Percentiles rank a stretch among this genome's conserved stretches.
phyloP scores from a whole-genome alignment of 2,113 vertebrate genomes.

The Chitala chitala region DNA sequence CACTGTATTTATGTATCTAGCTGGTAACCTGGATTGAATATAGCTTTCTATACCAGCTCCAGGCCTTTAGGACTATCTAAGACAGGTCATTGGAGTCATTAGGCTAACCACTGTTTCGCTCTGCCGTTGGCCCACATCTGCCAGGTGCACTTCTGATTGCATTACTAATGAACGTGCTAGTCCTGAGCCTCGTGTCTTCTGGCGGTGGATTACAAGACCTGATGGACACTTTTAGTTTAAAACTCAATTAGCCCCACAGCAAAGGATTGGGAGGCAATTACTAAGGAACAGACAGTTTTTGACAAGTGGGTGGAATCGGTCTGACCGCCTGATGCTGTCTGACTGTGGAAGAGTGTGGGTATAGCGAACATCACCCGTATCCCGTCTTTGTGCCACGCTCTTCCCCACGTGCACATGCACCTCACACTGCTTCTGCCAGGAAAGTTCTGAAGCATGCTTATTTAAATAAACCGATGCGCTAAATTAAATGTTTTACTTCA shows the following conservation, averaged over 20 bases:
- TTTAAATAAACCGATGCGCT: background rate
- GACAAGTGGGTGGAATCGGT: conserved; percentile 14
- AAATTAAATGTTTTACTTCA: background rate
- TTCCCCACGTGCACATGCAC: too few relatives aligned
- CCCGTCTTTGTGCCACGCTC: background rate
- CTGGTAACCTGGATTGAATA: background rate
- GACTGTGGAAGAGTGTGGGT: background rate
- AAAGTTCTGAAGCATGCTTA: background rate
- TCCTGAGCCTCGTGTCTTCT: background rate
- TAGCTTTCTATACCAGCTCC: background rate
- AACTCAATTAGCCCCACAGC: conserved; percentile 8
- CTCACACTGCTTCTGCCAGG: background rate
- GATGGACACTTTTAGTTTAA: conserved; percentile 7
- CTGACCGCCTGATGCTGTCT: background rate
- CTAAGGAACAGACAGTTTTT: background rate
- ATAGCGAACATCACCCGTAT: background rate
- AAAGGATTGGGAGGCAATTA: conserved; percentile 22
- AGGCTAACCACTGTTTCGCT: too few relatives aligned
- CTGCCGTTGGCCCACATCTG: background rate
- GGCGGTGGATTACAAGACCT: background rate
- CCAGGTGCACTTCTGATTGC: background rate
- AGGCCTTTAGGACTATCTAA: background rate
- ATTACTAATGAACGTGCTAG: background rate
- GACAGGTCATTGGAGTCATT: background rate
- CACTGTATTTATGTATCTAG: too few relatives aligned